These are phyloP conservation scores for Sciurus vulgaris DNA, from an alignment of 2,797 vertebrate genomes.

Conservation along the genomic window DNA sequence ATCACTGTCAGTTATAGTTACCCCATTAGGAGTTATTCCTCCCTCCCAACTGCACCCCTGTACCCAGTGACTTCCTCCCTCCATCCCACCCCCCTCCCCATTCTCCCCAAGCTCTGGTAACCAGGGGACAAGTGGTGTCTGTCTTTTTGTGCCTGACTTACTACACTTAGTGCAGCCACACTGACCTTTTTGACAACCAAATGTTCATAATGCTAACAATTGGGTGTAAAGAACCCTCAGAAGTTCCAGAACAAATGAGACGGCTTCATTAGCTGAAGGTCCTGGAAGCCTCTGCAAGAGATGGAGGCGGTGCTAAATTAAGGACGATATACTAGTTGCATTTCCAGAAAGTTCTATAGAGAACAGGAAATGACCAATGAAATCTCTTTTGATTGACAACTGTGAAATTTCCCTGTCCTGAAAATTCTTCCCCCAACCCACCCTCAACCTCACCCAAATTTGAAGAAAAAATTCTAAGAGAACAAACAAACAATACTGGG, in stretches of 20 bases:
- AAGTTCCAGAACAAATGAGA: background rate
- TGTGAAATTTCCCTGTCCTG: background rate
- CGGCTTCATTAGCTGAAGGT: background rate
- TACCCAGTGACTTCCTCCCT: background rate
- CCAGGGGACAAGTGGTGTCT: background rate
- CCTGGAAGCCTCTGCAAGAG: background rate
- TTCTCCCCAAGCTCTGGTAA: background rate
- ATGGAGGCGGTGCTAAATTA: background rate
- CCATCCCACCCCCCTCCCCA: too few species aligned
- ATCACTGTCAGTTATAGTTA: background rate
- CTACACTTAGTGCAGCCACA: background rate
- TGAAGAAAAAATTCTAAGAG: constrained; percentile 21
- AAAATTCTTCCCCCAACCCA: background rate
- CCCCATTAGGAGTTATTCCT: background rate
- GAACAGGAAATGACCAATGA: background rate
- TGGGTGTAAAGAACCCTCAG: background rate
- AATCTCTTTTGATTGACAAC: background rate
- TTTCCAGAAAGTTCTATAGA: constrained; percentile 23
- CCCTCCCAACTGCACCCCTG: background rate
- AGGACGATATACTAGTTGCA: background rate
- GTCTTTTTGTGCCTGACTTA: background rate
- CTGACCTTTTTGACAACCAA: background rate
- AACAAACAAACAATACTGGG: background rate
- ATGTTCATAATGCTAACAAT: background rate
- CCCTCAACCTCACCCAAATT: background rate